Conservation (phyloP, 2,797 vertebrate genomes). For the Naso thynnoides region DNA sequence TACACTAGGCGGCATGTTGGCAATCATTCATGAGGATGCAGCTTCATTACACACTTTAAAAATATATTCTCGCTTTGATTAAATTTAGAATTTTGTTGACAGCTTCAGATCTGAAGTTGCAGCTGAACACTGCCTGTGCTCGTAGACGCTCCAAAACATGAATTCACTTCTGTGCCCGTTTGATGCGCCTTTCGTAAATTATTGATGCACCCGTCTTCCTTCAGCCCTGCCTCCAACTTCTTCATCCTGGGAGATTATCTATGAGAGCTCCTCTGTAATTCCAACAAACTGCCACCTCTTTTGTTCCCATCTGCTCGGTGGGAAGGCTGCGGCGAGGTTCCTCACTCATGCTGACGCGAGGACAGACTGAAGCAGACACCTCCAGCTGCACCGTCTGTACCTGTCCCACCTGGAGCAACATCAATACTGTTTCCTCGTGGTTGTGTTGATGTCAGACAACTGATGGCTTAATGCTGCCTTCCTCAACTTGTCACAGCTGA, state of each 20-base stretch:
- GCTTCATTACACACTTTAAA: constrained; percentile 29
- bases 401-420: constrained; percentile 59
- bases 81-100: constrained; percentile 31
- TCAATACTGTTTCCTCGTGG: constrained; percentile 35
- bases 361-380: constrained; percentile 72
- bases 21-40: constrained; percentile 22
- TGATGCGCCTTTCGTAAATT: constrained; percentile 78
- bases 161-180: constrained; percentile 61
- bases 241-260: constrained; percentile 76
- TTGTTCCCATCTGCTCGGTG: constrained; percentile 76
- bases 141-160: constrained; percentile 24
- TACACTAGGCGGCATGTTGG: constrained; percentile 9
- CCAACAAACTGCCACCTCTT: constrained; percentile 72
- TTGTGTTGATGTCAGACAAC: constrained; percentile 47
- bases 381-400: constrained; percentile 71
- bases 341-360: constrained; percentile 52
- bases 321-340: constrained; percentile 24
- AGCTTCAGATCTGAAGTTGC: constrained; percentile 30
- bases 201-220: constrained; percentile 70
- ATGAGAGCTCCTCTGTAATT: constrained; percentile 75
- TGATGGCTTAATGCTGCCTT: constrained; percentile 43
- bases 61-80: constrained; percentile 31
- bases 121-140: constrained; percentile 28
- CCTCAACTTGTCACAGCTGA: constrained; percentile 11
- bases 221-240: constrained; percentile 52